Conservation (phyloP, 2,797 vertebrate species). For the Alectoris magna region DNA sequence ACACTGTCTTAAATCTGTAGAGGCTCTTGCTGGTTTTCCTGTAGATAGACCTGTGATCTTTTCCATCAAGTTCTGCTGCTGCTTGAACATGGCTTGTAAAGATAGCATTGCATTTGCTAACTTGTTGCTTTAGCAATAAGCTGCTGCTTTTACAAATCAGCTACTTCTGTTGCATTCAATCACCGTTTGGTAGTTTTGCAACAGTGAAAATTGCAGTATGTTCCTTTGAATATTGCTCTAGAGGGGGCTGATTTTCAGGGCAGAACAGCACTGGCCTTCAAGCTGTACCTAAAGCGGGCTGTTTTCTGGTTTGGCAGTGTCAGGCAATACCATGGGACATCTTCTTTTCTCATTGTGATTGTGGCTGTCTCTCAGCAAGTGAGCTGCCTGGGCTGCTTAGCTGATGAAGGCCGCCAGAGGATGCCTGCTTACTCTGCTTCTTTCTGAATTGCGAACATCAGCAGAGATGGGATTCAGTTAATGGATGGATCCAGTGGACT, state of each 20-base stretch:
- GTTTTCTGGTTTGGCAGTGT: neutral
- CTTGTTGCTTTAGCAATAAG: neutral
- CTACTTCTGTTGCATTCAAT: neutral
- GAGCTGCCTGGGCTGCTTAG: fast-evolving
- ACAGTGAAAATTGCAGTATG: neutral
- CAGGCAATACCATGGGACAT: fast-evolving
- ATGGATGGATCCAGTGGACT: fast-evolving
- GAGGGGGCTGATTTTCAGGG: neutral
- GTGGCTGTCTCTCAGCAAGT: neutral
- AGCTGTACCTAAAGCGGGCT: neutral
- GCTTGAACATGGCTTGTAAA: neutral
- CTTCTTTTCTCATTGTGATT: neutral
- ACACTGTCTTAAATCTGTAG: fast-evolving
- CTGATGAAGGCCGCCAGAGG: neutral
- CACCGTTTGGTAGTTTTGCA: neutral
- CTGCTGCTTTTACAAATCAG: neutral
- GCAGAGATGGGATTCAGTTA: neutral
- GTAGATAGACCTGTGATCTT: neutral
- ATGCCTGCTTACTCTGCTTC: neutral
- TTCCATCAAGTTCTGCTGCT: neutral
- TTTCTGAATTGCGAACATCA: fast-evolving
- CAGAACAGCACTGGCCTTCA: neutral
- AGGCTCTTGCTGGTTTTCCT: neutral
- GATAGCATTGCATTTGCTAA: neutral
- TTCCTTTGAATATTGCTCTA: neutral